Evolutionary conservation across 2,113 vertebrate species (phyloP).

Genomic region (Cheirogaleus medius): DNA sequence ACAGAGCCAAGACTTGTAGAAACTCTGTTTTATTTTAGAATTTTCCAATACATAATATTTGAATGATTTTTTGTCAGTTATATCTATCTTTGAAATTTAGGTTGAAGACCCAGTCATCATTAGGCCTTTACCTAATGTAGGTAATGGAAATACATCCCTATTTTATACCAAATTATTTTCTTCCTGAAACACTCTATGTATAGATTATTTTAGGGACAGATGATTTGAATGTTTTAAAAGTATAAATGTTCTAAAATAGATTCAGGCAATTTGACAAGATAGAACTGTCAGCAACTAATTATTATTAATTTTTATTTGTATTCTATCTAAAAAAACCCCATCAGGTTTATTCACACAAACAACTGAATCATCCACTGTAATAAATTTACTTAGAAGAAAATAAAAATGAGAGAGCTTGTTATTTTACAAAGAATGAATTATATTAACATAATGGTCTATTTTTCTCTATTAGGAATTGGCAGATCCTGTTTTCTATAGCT

Average conservation of each 20-base stretch:
- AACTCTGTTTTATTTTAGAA: background rate
- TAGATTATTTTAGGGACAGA: background rate
- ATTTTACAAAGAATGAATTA: conserved; percentile 41
- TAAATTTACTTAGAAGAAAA: conserved; percentile 51
- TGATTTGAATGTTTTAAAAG: conserved; percentile 22
- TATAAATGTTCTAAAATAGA: conserved; percentile 31
- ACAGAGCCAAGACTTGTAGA: background rate
- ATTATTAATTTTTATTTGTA: conserved; percentile 68
- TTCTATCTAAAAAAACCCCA: background rate
- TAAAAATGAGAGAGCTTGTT: conserved; percentile 24
- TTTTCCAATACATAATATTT: conserved; percentile 7
- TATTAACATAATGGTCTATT: conserved; percentile 44
- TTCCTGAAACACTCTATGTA: background rate
- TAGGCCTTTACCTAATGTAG: conserved; percentile 4
- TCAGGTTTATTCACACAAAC: conserved; percentile 33
- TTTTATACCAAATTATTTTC: conserved; percentile 24
- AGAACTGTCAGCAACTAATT: conserved; percentile 55
- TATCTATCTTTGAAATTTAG: conserved; percentile 11
- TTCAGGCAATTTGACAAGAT: conserved; percentile 23
- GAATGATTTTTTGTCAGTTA: conserved; percentile 24
- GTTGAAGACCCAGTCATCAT: background rate
- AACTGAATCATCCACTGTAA: conserved; percentile 18
- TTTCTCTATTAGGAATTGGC: conserved; percentile 57
- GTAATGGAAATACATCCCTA: background rate
- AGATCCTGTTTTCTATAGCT: background rate